Base-by-base conservation (phyloP, 1,140 invertebrate genomes). In the Uloborus diversus region DNA sequence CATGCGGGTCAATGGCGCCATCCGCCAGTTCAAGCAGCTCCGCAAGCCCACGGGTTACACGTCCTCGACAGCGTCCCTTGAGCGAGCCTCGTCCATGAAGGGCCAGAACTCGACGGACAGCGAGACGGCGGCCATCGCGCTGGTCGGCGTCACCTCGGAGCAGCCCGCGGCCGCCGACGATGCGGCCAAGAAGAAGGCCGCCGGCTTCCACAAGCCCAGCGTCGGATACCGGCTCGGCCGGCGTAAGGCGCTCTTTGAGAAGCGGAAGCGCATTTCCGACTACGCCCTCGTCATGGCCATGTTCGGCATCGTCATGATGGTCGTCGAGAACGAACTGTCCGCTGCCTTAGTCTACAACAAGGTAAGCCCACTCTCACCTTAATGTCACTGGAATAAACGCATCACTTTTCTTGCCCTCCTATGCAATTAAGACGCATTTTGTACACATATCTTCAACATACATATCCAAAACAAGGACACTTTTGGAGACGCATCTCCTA, bases 291-390 rank as follows among this genome's bases (percentile, higher is more conserved):
- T 98, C 80, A 98, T 98, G 93, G 96, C 96, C 83, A 97, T 99
- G 94, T 97, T 98, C 88, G 97, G 97, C 83, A 98, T 99, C 88
- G 93, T 97, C 86, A 91, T 98, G 84, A 99, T 99, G 98, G 94
- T 99, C 84, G 93, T 99, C 88, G 97, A 99, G 90, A 99, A 98
- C 89, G 97, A 99, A 91, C 91, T 99, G 80, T 95, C 94, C 87
- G 96, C 95, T 89, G 95, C 95, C 85, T 91, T 92, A 83, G 92
- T 98, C 85, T 98, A 98, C 88, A 92, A 90, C 84, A 98, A 98
- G 93, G 95, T 97, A 86, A 90, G 88, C 84, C 17, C 11, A n/a
- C 49, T 23, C 56, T 17, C 66, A 51, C 9, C 23, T 59, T 47
- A 11, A 23, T 32, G 13, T 32, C n/a, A n/a, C n/a, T n/a, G n/a